Percentiles rank a stretch among this genome's conserved stretches.
Evolutionary conservation across 2,797 vertebrate genomes (phyloP).

Genomic region (Mormyrus proboscirostris): DNA sequence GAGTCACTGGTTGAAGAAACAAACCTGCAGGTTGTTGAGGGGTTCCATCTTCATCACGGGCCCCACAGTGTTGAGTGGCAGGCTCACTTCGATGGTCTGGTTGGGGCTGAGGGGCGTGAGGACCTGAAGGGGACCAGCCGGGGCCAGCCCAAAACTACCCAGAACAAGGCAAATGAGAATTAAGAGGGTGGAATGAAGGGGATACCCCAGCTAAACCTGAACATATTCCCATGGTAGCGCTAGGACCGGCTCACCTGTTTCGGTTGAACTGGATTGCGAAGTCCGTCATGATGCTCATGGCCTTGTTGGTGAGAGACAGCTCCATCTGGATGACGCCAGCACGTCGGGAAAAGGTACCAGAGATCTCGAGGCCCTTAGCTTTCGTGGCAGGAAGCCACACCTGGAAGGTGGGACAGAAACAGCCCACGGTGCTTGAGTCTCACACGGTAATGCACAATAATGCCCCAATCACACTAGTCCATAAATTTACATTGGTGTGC

Average conservation of each 20-base stretch:
- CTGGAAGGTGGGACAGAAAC: constrained; percentile 49
- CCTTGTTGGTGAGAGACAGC: constrained; percentile 86
- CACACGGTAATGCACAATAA: neutral
- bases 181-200: too few relatives aligned
- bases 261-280: constrained; percentile 98
- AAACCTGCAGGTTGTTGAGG: constrained; percentile 93
- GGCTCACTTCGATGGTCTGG: constrained; percentile 82
- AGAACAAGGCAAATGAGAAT: neutral
- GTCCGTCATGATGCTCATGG: constrained; percentile 92
- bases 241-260: constrained; percentile 72
- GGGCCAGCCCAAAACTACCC: constrained; percentile 83
- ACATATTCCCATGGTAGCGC: neutral
- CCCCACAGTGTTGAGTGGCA: constrained; percentile 83
- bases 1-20: neutral
- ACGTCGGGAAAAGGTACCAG: constrained; percentile 82
- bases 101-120: constrained; percentile 84
- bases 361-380: constrained; percentile 93
- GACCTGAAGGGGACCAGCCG: constrained; percentile 88
- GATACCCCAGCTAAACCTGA: neutral
- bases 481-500: neutral
- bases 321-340: constrained; percentile 91
- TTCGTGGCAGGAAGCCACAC: constrained; percentile 95
- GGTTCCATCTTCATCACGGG: constrained; percentile 99
- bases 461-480: neutral
- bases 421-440: neutral